Evolutionary conservation across 2,888 invertebrate species (phyloP).

Genomic region (Nowickia ferox): DNA sequence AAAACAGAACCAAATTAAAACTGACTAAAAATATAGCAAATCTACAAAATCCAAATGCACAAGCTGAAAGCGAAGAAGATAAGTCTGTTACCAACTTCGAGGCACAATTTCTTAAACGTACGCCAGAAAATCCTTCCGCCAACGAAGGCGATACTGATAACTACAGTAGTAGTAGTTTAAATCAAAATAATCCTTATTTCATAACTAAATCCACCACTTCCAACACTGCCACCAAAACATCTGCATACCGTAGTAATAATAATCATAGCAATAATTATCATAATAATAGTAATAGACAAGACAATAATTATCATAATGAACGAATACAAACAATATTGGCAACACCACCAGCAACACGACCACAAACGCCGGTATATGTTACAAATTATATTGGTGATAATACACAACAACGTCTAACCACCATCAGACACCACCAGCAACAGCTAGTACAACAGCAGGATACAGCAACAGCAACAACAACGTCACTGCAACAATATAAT

Average conservation of each 20-base stretch:
- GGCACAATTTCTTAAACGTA: constrained; percentile 80
- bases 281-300: constrained; percentile 41
- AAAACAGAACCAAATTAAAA: constrained; percentile 69
- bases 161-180: constrained; percentile 74
- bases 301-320: constrained; percentile 44
- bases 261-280: constrained; percentile 55
- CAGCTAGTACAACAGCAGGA: constrained; percentile 71
- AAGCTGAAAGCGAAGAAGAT: constrained; percentile 47
- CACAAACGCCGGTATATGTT: constrained; percentile 82
- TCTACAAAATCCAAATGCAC: constrained; percentile 59
- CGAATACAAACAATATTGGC: constrained; percentile 30
- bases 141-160: constrained; percentile 65
- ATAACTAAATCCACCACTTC: constrained; percentile 43
- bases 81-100: constrained; percentile 73
- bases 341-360: constrained; percentile 61
- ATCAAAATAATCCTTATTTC: constrained; percentile 58
- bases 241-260: constrained; percentile 70
- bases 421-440: constrained; percentile 74
- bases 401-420: constrained; percentile 80
- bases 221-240: constrained; percentile 32
- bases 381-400: constrained; percentile 84
- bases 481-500: constrained; percentile 57
- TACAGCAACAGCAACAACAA: constrained; percentile 49
- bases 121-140: constrained; percentile 73
- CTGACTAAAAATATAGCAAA: constrained; percentile 56